phyloP scores from a whole-genome alignment of 2,797 vertebrate species.

The Cyprinodon diabolis region DNA sequence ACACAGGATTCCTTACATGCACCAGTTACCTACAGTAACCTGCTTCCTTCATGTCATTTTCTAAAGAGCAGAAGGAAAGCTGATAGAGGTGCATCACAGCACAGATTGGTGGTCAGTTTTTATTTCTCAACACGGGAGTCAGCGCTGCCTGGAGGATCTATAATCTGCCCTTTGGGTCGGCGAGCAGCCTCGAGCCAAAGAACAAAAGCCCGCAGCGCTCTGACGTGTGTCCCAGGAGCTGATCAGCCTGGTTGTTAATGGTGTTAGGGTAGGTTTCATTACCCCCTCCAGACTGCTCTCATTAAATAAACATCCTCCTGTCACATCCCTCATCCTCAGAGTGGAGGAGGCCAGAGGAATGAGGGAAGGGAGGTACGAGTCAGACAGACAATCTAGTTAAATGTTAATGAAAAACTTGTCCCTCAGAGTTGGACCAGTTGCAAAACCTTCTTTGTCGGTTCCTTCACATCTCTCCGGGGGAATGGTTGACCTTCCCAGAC shows the following conservation, averaged over 20 bases:
- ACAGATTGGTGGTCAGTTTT: slow-evolving; percentile 51
- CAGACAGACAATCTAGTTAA: slow-evolving; percentile 54
- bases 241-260: slow-evolving; percentile 79
- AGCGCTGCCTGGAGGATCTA: slow-evolving; percentile 28
- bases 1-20: slow-evolving; percentile 52
- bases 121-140: slow-evolving; percentile 50
- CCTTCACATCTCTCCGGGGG: background rate
- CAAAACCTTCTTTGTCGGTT: slow-evolving; percentile 10
- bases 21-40: slow-evolving; percentile 25
- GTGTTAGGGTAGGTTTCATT: slow-evolving; percentile 83
- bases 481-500: background rate
- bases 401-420: slow-evolving; percentile 65
- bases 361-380: slow-evolving; percentile 30
- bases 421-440: slow-evolving; percentile 46
- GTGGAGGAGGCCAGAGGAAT: slow-evolving; percentile 45
- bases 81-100: slow-evolving; percentile 38
- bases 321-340: slow-evolving; percentile 72
- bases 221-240: slow-evolving; percentile 72
- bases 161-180: slow-evolving; percentile 51
- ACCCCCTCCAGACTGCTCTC: slow-evolving; percentile 80
- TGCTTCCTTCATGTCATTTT: slow-evolving; percentile 19
- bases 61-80: slow-evolving; percentile 44
- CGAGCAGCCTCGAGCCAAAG: slow-evolving; percentile 45
- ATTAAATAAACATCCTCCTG: slow-evolving; percentile 83
- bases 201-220: slow-evolving; percentile 67